Evolutionary conservation across 2,113 vertebrate genomes (phyloP), one percentile per base, ranked within the genome.

Genomic region (Vidua chalybeata): DNA sequence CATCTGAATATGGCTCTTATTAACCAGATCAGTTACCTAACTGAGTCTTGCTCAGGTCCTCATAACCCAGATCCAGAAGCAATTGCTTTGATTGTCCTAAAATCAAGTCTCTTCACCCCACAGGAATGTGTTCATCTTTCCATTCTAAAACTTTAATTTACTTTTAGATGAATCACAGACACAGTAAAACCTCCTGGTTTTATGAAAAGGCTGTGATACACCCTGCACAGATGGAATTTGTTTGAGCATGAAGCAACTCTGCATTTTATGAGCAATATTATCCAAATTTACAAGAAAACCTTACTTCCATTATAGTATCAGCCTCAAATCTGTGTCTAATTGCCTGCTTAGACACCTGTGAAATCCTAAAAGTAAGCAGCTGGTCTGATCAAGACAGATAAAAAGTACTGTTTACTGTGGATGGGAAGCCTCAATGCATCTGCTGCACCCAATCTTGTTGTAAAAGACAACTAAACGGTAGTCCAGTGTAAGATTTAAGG

Each of bases 21-120:
- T 82, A 95, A 90, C 24, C 67, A 85, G 95, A 92, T 23, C 71
- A 76, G 46, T 90, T 90, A 83, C 79, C 75, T 96, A 90, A 94
- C 27, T 85, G 74, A 17, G 59, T 37, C 11, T 77, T 61, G 49
- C 74, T 90, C 63, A 62, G 79, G 28, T 69, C 76, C 75, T 90
- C 59, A 28, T 77, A 90, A 96, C 45, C 54, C 49, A 69, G 71
- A 80, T 77, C 46, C 73, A n/a, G 3, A 58, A 87, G n/a, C n/a
- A 69, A 85, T 66, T 90, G 64, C 37, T 93, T n/a, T 69, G 67
- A 37, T 39, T 90, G 49, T 84, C 82, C 82, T 90, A 62, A 94
- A 91, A 52, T 52, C 56, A 64, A 21, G 6, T 35, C 37, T 88
- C 37, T 71, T 73, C 66, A 89, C 69, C 71, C 45, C 62, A 82